A percentile compares a stretch with the other conserved stretches of the same genome.
phyloP scores from a whole-genome alignment of 2,113 vertebrate genomes.

The Burhinus bistriatus region DNA sequence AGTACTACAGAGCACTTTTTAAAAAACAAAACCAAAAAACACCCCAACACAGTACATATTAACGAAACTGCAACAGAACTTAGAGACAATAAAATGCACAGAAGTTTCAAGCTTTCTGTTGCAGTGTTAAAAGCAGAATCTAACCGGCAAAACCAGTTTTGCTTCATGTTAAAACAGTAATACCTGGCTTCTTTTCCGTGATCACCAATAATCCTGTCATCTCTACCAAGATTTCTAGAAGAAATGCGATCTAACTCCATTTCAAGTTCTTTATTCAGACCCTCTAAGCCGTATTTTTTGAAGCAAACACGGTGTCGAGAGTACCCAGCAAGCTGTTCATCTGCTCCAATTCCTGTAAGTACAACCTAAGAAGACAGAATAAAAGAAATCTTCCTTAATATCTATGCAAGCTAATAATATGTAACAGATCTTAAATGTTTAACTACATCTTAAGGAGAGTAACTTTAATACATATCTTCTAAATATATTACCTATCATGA shows the following conservation, averaged over 20 bases:
- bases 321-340: slow-evolving; percentile 96
- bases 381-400: not conserved
- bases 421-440: not conserved
- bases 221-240: slow-evolving; percentile 91
- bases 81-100: not conserved
- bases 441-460: not conserved
- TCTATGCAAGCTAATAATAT: not conserved
- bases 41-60: not conserved
- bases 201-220: slow-evolving; percentile 90
- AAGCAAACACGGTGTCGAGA: slow-evolving; percentile 88
- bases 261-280: slow-evolving; percentile 83
- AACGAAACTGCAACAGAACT: not conserved
- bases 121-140: not conserved
- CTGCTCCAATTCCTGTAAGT: slow-evolving; percentile 92
- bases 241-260: slow-evolving; percentile 91
- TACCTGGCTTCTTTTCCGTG: slow-evolving; percentile 95
- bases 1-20: not conserved
- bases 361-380: slow-evolving; percentile 75
- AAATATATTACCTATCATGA: not conserved
- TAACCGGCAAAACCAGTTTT: not conserved
- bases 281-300: slow-evolving; percentile 74
- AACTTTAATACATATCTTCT: not conserved
- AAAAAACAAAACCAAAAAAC: not conserved
- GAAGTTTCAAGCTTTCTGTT: not conserved
- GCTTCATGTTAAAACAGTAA: not conserved